These are phyloP conservation scores for Megaceryle maxima DNA, from an alignment of 2,113 vertebrate species.

Conservation along the genomic window DNA sequence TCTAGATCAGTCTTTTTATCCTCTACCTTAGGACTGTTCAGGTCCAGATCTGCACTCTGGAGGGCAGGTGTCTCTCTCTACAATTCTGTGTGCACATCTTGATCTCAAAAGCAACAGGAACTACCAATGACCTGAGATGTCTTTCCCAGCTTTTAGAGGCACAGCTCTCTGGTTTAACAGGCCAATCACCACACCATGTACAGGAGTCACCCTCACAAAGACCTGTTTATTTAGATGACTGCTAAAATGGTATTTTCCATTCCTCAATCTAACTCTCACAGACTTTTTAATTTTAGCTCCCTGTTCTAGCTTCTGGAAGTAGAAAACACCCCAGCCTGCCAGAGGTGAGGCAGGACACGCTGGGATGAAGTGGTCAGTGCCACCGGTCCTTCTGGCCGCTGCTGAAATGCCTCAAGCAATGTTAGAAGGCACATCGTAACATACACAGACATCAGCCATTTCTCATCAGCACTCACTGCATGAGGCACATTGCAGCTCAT, in stretches of 20 bases:
- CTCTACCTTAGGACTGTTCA: neutral
- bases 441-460: neutral
- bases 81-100: neutral
- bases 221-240: neutral
- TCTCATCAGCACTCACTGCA: neutral
- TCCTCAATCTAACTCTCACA: neutral
- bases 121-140: neutral
- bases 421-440: neutral
- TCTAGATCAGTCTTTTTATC: neutral
- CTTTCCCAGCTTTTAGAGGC: neutral
- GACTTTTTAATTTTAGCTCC: neutral
- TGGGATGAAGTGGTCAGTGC: neutral
- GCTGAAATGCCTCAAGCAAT: neutral
- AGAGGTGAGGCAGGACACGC: neutral
- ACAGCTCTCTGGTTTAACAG: neutral
- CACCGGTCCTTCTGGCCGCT: neutral
- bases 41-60: neutral
- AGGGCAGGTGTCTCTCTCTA: neutral
- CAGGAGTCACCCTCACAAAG: neutral
- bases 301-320: neutral
- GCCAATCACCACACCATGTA: too few species aligned
- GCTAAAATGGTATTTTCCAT: neutral
- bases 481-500: accelerated
- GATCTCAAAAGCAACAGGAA: neutral
- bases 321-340: neutral